phyloP scores from a whole-genome alignment of 2,797 vertebrate species.

The Muscicapa comitata region DNA sequence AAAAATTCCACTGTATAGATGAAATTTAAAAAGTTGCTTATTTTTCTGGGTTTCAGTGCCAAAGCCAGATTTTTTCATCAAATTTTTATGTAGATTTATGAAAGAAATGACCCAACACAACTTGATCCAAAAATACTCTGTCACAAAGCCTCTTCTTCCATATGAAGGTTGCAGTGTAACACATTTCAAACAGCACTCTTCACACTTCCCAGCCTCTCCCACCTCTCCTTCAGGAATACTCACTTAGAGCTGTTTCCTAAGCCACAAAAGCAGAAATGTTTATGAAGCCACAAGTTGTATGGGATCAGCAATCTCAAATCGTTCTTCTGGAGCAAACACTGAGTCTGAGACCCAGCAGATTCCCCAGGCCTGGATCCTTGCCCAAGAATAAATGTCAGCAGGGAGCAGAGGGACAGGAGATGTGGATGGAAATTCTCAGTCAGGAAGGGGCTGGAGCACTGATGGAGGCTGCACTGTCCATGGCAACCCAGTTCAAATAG shows the following conservation, averaged over 20 bases:
- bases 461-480: background rate
- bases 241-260: background rate
- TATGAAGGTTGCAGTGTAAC: background rate
- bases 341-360: background rate
- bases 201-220: background rate
- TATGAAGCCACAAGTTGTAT: background rate
- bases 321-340: rapidly evolving
- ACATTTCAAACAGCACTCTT: background rate
- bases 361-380: background rate
- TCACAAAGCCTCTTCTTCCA: background rate
- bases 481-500: background rate
- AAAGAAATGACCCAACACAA: background rate
- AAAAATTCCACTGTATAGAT: background rate
- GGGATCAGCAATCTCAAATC: background rate
- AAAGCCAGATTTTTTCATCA: background rate
- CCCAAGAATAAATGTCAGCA: background rate
- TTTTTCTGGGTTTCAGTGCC: background rate
- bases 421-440: rapidly evolving
- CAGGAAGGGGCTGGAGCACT: background rate
- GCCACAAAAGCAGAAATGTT: background rate
- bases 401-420: background rate
- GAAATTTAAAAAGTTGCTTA: background rate
- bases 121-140: background rate
- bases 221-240: background rate
- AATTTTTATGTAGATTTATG: background rate